phyloP scores from a whole-genome alignment of 1,140 invertebrate genomes.

The Megalopta genalis region DNA sequence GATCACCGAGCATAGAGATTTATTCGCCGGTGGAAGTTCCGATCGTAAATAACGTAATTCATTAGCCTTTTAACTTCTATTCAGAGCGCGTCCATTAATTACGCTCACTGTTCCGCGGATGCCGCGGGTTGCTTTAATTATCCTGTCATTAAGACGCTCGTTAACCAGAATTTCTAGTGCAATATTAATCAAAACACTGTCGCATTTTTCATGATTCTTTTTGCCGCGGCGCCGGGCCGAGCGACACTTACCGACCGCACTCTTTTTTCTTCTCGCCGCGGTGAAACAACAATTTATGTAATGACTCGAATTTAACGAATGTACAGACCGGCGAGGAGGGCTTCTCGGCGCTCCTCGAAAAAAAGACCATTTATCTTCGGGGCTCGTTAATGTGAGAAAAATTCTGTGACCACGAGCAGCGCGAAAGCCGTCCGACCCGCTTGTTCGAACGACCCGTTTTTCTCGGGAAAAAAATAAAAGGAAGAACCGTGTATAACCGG shows the following conservation, averaged over 20 bases:
- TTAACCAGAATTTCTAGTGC: conserved; percentile 18
- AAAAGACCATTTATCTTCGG: conserved; percentile 20
- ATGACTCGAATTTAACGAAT: conserved; percentile 21
- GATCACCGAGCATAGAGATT: neutral
- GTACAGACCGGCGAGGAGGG: neutral
- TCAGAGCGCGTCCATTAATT: conserved; percentile 7
- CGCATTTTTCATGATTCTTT: neutral
- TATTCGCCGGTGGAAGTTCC: neutral
- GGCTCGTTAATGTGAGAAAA: conserved; percentile 43
- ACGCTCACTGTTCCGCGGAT: neutral
- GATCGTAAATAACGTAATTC: conserved; percentile 17
- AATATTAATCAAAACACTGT: conserved; percentile 19
- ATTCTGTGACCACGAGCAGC: neutral
- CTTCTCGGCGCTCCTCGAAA: conserved; percentile 8
- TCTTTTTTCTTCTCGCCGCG: neutral
- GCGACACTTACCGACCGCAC: neutral
- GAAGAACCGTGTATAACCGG: neutral
- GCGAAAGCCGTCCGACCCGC: neutral
- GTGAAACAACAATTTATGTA: conserved; percentile 24
- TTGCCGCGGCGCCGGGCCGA: too few relatives aligned
- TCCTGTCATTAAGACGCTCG: conserved; percentile 23
- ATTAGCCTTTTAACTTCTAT: conserved; percentile 9
- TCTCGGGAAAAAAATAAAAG: neutral
- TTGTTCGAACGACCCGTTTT: neutral
- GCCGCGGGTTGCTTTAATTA: conserved; percentile 20